Evolutionary conservation across 2,888 invertebrate genomes (phyloP), one percentile per base, ranked within the genome.

Genomic region (Nysson spinosus): DNA sequence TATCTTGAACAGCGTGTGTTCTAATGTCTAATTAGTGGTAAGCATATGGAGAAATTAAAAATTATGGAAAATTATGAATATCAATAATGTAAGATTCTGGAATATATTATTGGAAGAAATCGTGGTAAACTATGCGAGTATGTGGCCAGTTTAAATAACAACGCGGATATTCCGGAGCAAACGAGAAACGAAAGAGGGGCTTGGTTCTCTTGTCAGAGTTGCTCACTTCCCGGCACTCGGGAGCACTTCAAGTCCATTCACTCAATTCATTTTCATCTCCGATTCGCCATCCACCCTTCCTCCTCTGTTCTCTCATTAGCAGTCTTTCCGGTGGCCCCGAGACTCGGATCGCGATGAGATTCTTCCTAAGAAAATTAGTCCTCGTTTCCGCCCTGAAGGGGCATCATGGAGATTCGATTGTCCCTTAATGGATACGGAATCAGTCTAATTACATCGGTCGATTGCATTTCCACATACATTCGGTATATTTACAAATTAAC

Each of bases 241-340:
- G 75, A 74, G 78, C 80, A 86, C 85, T 85, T 78, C 80, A 82
- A 72, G 75, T 82, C 80, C 76, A 85, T 85, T 85, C 84, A 79
- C 79, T 84, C 85, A 85, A 86, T 87, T 86, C 85, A 85, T 86
- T 86, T 85, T 85, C 83, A 85, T 85, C 83, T 85, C 77, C 83
- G 78, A 84, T 80, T 84, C 79, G 72, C 74, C 74, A 69, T 80
- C 75, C 79, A 80, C 80, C 83, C 83, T 80, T 78, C 64, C 80
- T 81, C 55, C 60, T 82, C 80, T 81, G 78, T 82, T 82, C 83
- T 80, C 80, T 85, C 84, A 81, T 86, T 86, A 85, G 66, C 77
- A 70, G 74, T 70, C 78, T 83, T 85, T 87, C 86, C 86, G 85
- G 79, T 80, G 65, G 68, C 74, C 78, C 75, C 72, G 68, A 76